phyloP scores from a whole-genome alignment of 2,113 vertebrate species.

The Strix aluco region DNA sequence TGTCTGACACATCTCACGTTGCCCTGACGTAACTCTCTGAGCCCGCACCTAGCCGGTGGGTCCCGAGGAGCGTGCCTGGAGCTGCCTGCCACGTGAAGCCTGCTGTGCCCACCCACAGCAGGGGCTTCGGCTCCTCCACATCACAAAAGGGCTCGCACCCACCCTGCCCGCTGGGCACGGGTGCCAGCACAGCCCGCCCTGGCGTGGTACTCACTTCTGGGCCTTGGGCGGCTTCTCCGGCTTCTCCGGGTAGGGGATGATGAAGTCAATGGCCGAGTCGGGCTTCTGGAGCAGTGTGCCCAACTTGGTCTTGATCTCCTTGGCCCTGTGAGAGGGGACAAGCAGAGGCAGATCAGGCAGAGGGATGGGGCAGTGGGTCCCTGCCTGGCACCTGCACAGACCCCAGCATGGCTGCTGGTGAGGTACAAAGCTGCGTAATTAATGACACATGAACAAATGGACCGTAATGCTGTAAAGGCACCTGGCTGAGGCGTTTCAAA shows the following conservation, averaged over 20 bases:
- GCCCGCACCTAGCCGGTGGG: rapidly evolving
- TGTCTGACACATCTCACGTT: neutral
- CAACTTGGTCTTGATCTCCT: conserved; percentile 95
- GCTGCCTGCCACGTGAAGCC: neutral
- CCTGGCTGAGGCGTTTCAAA: neutral
- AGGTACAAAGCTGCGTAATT: neutral
- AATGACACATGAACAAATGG: neutral
- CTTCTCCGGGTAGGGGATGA: conserved; percentile 90
- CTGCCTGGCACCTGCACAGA: rapidly evolving
- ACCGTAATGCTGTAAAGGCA: neutral
- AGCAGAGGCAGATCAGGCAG: neutral
- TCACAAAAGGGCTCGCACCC: neutral
- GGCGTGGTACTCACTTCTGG: conserved; percentile 82
- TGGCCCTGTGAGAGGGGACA: conserved; percentile 80
- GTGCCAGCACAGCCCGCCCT: rapidly evolving
- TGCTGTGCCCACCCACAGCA: neutral
- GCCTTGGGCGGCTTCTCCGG: conserved; percentile 86
- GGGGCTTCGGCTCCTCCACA: neutral
- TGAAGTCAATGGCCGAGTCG: conserved; percentile 86
- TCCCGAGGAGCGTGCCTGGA: rapidly evolving
- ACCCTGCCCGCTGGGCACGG: neutral
- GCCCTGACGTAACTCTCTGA: neutral
- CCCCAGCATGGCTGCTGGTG: rapidly evolving
- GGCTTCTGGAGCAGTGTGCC: conserved; percentile 95
- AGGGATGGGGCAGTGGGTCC: neutral